These are phyloP conservation scores for Tamias sibiricus DNA, from an alignment of 2,113 vertebrate genomes.

Conservation along the genomic window DNA sequence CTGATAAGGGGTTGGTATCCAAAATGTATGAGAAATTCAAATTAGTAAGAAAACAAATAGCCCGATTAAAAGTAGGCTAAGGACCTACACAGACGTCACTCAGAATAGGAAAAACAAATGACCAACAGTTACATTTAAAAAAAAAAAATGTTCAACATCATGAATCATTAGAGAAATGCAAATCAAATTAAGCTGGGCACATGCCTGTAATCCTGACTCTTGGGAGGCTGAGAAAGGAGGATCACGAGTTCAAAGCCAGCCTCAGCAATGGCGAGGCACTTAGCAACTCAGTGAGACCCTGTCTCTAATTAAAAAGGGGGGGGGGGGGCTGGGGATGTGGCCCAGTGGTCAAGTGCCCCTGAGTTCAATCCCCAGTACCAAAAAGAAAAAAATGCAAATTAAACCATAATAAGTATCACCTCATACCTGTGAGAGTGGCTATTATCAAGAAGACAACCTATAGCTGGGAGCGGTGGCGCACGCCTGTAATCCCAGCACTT, in stretches of 20 bases:
- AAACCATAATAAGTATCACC: background rate
- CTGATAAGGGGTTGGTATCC: background rate
- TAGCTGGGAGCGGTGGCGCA: too few relatives aligned
- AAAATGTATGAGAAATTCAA: background rate
- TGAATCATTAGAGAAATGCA: background rate
- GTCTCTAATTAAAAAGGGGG: too few relatives aligned
- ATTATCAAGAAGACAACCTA: background rate
- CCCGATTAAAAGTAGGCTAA: background rate
- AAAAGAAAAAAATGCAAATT: background rate
- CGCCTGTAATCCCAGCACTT: too few relatives aligned
- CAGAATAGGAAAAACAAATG: background rate
- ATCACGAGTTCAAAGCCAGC: too few relatives aligned
- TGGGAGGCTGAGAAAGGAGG: too few relatives aligned
- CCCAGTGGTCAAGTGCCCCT: too few relatives aligned
- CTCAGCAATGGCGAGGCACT: too few relatives aligned
- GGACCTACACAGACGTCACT: background rate
- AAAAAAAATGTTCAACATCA: background rate
- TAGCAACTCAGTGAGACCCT: too few relatives aligned
- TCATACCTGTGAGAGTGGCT: background rate
- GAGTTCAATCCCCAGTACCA: too few relatives aligned
- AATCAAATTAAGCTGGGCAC: too few relatives aligned
- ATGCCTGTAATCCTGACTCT: too few relatives aligned
- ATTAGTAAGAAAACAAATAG: background rate
- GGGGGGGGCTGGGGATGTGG: too few relatives aligned
- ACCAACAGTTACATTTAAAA: rapidly evolving